Percentiles rank a stretch among this genome's conserved stretches.
Conservation (phyloP, 1,140 invertebrate genomes). For the Drosophila kikkawai region DNA sequence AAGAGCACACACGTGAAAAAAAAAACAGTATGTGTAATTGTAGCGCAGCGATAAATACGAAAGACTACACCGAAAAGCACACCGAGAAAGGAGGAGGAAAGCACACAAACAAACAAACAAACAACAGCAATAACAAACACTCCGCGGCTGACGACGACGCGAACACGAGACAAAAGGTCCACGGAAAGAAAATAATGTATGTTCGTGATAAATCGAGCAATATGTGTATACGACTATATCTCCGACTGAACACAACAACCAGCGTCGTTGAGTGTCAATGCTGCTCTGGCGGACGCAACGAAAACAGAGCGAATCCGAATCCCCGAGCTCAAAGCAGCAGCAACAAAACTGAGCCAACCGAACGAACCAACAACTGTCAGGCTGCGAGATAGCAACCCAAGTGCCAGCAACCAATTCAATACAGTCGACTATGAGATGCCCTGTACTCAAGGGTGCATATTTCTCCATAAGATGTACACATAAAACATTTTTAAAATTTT, state of each 20-base stretch:
- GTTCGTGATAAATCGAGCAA: slow-evolving; percentile 14
- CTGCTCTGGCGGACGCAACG: no score
- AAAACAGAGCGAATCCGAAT: no score
- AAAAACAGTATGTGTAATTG: slow-evolving; percentile 19
- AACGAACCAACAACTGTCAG: no score
- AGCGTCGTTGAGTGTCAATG: slow-evolving; percentile 16
- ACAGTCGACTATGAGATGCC: no score
- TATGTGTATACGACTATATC: neutral
- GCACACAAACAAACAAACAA: slow-evolving; percentile 12
- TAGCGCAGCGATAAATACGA: slow-evolving; percentile 38
- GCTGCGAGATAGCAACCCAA: no score
- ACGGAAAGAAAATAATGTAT: slow-evolving; percentile 19
- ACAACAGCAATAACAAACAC: slow-evolving; percentile 38
- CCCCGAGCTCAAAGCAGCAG: no score
- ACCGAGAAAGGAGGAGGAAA: slow-evolving; percentile 7
- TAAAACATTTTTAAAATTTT: no score
- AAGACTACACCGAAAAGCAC: slow-evolving; percentile 29
- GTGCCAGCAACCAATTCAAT: no score
- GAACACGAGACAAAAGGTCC: slow-evolving; percentile 17
- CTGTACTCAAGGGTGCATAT: no score
- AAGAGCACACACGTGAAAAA: slow-evolving; percentile 44
- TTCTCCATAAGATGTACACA: no score
- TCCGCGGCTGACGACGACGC: slow-evolving; percentile 17
- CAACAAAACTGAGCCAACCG: no score
- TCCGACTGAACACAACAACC: slow-evolving; percentile 32